Conservation (phyloP, 2,797 vertebrate genomes). For the Hyperoplus lanceolatus region DNA sequence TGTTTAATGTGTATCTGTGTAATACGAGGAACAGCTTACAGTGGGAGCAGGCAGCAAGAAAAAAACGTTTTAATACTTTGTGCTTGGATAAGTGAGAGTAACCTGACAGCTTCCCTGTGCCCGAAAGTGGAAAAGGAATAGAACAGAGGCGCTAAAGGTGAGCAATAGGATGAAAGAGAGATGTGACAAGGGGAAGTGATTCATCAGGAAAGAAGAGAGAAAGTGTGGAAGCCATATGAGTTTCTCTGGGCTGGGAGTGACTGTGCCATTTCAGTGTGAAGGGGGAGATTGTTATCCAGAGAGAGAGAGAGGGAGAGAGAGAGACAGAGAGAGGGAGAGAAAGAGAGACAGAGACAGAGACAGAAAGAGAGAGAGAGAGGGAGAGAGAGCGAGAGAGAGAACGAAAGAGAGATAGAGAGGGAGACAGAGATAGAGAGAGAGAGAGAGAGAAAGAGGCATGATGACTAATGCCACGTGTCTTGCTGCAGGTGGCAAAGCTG, state of each 20-base stretch:
- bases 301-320: neutral
- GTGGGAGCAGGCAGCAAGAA: neutral
- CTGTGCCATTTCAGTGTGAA: conserved; percentile 19
- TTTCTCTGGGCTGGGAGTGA: conserved; percentile 5
- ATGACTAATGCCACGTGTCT: neutral
- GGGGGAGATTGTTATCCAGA: neutral
- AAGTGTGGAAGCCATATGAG: neutral
- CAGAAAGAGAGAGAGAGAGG: too few species aligned
- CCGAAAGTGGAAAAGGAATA: conserved; percentile 20
- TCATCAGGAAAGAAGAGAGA: conserved; percentile 33
- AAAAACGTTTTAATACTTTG: neutral
- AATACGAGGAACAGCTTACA: neutral
- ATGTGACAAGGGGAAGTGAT: conserved; percentile 25
- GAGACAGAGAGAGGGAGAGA: too few species aligned
- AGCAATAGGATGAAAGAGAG: conserved; percentile 18
- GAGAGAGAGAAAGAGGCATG: neutral
- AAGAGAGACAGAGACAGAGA: too few species aligned
- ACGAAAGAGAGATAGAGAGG: too few species aligned
- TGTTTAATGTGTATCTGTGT: too few species aligned
- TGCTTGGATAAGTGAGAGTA: conserved; percentile 26
- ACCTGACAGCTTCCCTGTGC: conserved; percentile 6
- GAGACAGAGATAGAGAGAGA: neutral
- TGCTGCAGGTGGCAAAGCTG: conserved; percentile 91
- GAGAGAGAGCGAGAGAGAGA: neutral
- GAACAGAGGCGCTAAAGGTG: conserved; percentile 36